Base-by-base conservation (phyloP, 2,113 vertebrate genomes). In the Ifrita kowaldi region DNA sequence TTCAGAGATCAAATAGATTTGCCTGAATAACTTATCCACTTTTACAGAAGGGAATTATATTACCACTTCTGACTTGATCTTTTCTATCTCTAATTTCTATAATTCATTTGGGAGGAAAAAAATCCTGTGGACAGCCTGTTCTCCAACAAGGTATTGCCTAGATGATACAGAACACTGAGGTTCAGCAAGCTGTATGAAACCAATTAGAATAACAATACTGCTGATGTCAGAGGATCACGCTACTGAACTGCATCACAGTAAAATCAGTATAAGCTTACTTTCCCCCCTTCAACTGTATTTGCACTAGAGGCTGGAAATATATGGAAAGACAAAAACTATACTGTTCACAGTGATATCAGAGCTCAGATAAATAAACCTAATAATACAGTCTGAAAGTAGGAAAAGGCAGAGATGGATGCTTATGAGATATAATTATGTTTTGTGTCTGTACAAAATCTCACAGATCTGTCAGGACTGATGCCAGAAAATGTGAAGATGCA, bases 21-120 rank as follows among this genome's bases (percentile, higher is more conserved):
- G 65, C 89, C 82, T 80, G 84, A 94, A n/a, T 69, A 91, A 91
- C 93, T 93, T 96, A 91, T 60, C 94, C 93, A 83, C 39, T 94
- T 94, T 70, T 83, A 93, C 91, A 95, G 90, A 83, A 41, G 84
- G 89, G 78, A 91, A 91, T 97, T 97, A 94, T 69, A 85, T 91
- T 85, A n/a, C 59, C 59, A 26, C 53, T 85, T 85, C 63, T 68
- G 73, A 80, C 69, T 85, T 91, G 78, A 96, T 96, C 87, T 89
- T 79, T 82, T 57, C 87, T 76, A 62, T 89, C 67, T 97, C 81
- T 85, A 69, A 95, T 89, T 94, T 95, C 67, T 82, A 2, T 69
- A 57, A 96, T 89, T 76, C 62, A 89, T 95, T 91, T 91, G 46
- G 35, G 35, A 85, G 46, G 59, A 42, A 85, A 87, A 89, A 82